Percentiles rank a stretch among this genome's conserved stretches.
phyloP scores from a whole-genome alignment of 2,797 vertebrate species.

The Gambelia wislizenii region DNA sequence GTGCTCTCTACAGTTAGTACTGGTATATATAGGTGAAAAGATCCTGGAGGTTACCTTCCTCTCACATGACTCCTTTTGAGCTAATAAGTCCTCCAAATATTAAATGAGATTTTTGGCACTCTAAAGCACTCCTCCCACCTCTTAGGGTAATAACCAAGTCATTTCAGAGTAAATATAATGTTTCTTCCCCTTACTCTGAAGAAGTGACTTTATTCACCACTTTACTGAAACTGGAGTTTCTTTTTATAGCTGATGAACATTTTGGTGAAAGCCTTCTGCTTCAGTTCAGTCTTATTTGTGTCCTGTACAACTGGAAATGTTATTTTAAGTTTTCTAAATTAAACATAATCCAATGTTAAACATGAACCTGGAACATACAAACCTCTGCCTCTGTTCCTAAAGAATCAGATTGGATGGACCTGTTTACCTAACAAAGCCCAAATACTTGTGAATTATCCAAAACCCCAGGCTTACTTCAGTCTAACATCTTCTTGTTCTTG shows the following conservation, averaged over 20 bases:
- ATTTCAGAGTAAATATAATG: not conserved
- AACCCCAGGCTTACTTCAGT: not conserved
- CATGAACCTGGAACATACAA: not conserved
- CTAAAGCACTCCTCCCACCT: too few species aligned
- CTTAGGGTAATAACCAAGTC: too few species aligned
- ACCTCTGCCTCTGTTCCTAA: not conserved
- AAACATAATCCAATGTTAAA: not conserved
- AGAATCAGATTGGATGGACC: not conserved
- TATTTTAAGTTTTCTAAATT: not conserved
- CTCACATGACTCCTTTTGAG: too few species aligned
- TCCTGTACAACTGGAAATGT: not conserved
- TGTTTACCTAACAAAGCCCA: not conserved
- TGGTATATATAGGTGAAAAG: too few species aligned
- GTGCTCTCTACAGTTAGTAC: too few species aligned
- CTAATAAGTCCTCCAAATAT: too few species aligned
- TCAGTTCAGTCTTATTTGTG: not conserved
- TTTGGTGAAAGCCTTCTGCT: not conserved
- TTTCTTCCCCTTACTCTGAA: not conserved
- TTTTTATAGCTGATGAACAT: not conserved
- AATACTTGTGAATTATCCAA: not conserved
- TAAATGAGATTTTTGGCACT: too few species aligned
- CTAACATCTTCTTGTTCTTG: too few species aligned
- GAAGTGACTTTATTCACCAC: too few species aligned
- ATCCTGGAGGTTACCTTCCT: too few species aligned
- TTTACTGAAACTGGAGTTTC: not conserved